These are phyloP conservation scores for Lithophane leautieri DNA, from an alignment of 2,888 invertebrate genomes.

Conservation along the genomic window DNA sequence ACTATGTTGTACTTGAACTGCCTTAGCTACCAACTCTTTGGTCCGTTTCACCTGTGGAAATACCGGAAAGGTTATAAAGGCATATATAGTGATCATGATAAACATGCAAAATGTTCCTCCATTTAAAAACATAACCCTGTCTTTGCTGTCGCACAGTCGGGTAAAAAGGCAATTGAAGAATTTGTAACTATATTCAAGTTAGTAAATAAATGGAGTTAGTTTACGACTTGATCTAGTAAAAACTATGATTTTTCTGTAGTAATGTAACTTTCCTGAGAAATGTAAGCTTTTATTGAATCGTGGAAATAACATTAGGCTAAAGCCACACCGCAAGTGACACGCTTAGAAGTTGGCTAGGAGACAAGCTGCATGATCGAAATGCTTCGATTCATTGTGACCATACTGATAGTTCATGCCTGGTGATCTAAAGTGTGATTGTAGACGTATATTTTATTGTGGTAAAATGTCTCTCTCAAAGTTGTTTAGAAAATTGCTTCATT, in stretches of 20 bases:
- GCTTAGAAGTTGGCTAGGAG: too few species aligned
- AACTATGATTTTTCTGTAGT: background rate
- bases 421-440: too few species aligned
- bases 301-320: background rate
- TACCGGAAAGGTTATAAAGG: background rate
- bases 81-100: background rate
- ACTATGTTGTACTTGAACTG: slow-evolving; percentile 92
- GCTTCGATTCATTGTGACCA: too few species aligned
- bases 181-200: background rate
- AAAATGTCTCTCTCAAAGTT: too few species aligned
- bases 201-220: background rate
- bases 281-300: background rate
- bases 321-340: too few species aligned
- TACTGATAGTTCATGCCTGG: too few species aligned
- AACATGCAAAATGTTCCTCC: background rate
- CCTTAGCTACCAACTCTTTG: slow-evolving; percentile 95
- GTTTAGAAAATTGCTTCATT: too few species aligned
- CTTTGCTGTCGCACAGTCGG: background rate
- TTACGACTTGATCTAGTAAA: background rate
- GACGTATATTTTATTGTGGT: too few species aligned
- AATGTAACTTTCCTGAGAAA: background rate
- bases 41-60: slow-evolving; percentile 93
- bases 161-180: background rate
- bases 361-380: too few species aligned
- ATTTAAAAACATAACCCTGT: background rate